Evolutionary conservation across 2,888 invertebrate species (phyloP).

Genomic region (Ochropleura plecta): DNA sequence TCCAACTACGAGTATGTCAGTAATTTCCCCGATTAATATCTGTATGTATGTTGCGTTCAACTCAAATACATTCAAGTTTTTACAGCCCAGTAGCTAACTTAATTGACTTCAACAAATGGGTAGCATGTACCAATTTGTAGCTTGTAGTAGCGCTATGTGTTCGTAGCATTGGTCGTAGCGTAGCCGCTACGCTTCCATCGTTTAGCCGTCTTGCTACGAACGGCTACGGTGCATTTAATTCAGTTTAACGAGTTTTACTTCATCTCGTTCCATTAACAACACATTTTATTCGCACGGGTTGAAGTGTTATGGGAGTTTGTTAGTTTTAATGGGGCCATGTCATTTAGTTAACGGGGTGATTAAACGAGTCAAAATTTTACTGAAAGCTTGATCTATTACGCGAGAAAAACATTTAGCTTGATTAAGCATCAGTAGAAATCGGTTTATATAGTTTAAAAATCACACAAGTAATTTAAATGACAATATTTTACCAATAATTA

Average conservation of each 20-base stretch:
- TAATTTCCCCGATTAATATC: slow-evolving; percentile 78
- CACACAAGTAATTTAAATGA: neutral
- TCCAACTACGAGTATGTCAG: slow-evolving; percentile 62
- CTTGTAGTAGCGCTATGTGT: slow-evolving; percentile 67
- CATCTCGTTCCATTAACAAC: slow-evolving; percentile 60
- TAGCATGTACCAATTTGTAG: slow-evolving; percentile 69
- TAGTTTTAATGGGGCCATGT: slow-evolving; percentile 46
- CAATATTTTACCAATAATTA: neutral
- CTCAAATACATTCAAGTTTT: slow-evolving; percentile 65
- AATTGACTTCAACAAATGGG: slow-evolving; percentile 72
- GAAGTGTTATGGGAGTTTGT: slow-evolving; percentile 49
- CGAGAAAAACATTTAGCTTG: slow-evolving; percentile 6
- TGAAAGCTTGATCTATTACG: slow-evolving; percentile 4
- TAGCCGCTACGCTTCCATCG: slow-evolving; percentile 43
- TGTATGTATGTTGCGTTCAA: slow-evolving; percentile 64
- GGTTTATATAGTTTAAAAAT: neutral
- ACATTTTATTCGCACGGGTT: slow-evolving; percentile 48
- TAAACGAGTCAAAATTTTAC: slow-evolving; percentile 17
- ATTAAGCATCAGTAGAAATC: neutral
- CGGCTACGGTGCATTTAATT: slow-evolving; percentile 59
- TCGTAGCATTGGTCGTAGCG: slow-evolving; percentile 57
- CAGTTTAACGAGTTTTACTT: slow-evolving; percentile 62
- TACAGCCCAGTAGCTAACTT: slow-evolving; percentile 63
- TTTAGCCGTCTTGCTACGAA: slow-evolving; percentile 48
- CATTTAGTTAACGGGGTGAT: slow-evolving; percentile 30